Conservation (phyloP, 1,140 invertebrate genomes). For the Oryctes rhinoceros region DNA sequence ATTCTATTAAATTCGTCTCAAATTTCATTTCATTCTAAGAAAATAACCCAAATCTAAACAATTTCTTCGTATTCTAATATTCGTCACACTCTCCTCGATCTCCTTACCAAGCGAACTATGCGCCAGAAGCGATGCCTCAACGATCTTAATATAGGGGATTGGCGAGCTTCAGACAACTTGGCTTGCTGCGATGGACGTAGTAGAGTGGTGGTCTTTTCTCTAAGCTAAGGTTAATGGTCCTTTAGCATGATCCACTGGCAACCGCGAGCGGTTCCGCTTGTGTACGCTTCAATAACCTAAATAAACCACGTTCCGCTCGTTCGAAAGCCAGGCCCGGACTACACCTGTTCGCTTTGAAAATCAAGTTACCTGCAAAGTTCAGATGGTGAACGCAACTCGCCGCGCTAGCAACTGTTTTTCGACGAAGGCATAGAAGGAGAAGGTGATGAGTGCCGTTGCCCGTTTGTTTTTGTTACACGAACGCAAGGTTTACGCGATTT, state of each 20-base stretch:
- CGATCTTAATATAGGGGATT: neutral
- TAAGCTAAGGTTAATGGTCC: slow-evolving; percentile 34
- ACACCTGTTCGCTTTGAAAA: slow-evolving; percentile 29
- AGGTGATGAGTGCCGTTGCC: neutral
- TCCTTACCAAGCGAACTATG: neutral
- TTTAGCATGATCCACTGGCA: neutral
- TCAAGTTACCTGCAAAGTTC: slow-evolving; percentile 32
- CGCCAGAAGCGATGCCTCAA: neutral
- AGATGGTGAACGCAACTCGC: slow-evolving; percentile 24
- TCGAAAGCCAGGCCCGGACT: neutral
- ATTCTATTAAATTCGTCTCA: too few relatives aligned
- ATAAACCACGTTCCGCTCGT: slow-evolving; percentile 19
- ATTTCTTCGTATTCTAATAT: too few relatives aligned
- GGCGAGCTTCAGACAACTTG: neutral
- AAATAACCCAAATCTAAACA: neutral
- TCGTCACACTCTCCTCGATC: neutral
- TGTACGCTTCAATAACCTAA: slow-evolving; percentile 16
- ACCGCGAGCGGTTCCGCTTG: neutral
- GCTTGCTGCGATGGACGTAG: neutral
- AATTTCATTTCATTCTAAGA: too few relatives aligned
- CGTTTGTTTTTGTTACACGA: neutral
- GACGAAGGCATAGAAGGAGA: neutral
- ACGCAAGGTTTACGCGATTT: neutral
- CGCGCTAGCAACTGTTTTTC: slow-evolving; percentile 22
- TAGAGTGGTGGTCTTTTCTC: slow-evolving; percentile 5